Conservation (phyloP, 2,888 invertebrate genomes). For the Podotricha telesiphe region DNA sequence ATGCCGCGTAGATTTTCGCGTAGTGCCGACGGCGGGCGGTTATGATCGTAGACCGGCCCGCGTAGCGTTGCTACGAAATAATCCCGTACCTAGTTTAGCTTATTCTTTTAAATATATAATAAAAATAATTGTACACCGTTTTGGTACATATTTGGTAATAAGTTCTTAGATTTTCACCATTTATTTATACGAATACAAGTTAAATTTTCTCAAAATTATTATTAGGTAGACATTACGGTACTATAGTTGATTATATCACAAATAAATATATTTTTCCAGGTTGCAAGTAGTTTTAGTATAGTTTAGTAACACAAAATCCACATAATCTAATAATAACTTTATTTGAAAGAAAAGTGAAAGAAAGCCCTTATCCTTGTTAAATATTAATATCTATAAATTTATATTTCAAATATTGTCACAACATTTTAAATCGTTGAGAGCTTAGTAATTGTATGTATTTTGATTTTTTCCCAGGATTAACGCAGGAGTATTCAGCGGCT, state of each 20-base stretch:
- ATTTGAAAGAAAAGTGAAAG: conserved; percentile 11
- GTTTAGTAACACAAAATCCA: background rate
- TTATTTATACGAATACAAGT: too few relatives aligned
- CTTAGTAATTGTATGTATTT: conserved; percentile 20
- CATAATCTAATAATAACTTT: background rate
- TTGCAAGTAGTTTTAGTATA: too few relatives aligned
- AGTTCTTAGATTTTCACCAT: too few relatives aligned
- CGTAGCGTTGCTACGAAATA: conserved; percentile 6
- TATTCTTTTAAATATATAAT: background rate
- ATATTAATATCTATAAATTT: background rate
- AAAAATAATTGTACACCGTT: background rate
- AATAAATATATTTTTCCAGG: too few relatives aligned
- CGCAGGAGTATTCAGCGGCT: background rate
- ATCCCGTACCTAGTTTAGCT: background rate
- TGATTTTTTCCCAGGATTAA: conserved; percentile 24
- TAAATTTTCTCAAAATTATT: too few relatives aligned
- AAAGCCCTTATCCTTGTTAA: background rate
- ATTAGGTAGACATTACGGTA: too few relatives aligned
- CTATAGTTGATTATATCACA: too few relatives aligned
- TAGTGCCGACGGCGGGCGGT: conserved; percentile 30
- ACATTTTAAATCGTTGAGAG: conserved; percentile 26
- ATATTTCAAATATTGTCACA: background rate
- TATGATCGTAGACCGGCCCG: conserved; percentile 19
- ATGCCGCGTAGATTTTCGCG: conserved; percentile 10
- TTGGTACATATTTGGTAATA: too few relatives aligned